phyloP scores from a whole-genome alignment of 2,888 invertebrate species.

The Polylopha cassiicola region DNA sequence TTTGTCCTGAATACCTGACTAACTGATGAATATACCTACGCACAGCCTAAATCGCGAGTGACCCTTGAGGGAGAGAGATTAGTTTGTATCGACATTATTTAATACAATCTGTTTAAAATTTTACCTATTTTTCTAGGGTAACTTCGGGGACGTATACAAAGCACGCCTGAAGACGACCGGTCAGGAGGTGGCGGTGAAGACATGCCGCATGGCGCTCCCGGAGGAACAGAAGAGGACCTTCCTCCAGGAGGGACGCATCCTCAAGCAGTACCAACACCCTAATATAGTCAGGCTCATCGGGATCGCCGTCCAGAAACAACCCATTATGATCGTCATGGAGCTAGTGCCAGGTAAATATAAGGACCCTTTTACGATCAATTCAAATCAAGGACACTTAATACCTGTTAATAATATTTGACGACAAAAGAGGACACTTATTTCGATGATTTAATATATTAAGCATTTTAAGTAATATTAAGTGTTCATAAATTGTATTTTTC shows the following conservation, averaged over 20 bases:
- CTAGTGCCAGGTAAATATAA: conserved; percentile 91
- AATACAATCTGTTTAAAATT: background rate
- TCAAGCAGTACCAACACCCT: conserved; percentile 97
- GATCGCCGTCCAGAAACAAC: conserved; percentile 98
- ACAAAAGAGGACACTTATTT: too few relatives aligned
- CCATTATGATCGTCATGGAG: conserved; percentile 99
- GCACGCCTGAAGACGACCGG: conserved; percentile 89
- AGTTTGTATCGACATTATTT: conserved; percentile 14
- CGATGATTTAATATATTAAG: too few relatives aligned
- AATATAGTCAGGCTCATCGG: conserved; percentile 98
- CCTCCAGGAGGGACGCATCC: conserved; percentile 94
- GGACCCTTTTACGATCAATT: too few relatives aligned
- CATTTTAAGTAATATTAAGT: too few relatives aligned
- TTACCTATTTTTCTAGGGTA: conserved; percentile 81
- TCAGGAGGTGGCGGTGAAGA: conserved; percentile 96
- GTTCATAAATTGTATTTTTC: too few relatives aligned
- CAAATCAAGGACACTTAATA: too few relatives aligned
- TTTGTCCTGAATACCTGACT: too few relatives aligned
- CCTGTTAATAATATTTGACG: too few relatives aligned
- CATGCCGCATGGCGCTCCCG: conserved; percentile 94
- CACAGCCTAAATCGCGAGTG: too few relatives aligned
- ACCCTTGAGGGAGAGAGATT: too few relatives aligned
- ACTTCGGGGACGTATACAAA: conserved; percentile 98
- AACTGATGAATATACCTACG: too few relatives aligned
- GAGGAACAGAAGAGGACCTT: conserved; percentile 97